phyloP scores from a whole-genome alignment of 2,113 vertebrate species.

The Sakesphorus luctuosus region DNA sequence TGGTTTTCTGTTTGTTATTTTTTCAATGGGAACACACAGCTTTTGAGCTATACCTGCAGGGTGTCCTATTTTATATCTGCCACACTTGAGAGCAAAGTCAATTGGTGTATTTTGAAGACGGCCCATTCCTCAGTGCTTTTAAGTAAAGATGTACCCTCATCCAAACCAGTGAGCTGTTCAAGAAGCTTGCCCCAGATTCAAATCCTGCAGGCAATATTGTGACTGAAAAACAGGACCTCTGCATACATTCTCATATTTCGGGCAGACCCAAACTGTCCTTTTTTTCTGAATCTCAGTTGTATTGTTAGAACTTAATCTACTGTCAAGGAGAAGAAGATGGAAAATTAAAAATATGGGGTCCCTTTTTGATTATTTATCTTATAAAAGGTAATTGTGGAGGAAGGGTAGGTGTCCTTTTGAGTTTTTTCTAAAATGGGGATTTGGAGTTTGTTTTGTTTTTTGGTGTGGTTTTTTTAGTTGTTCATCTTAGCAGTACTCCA shows the following conservation, averaged over 20 bases:
- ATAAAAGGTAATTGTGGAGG: background rate
- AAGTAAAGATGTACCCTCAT: background rate
- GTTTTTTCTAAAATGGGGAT: background rate
- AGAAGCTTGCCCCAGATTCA: background rate
- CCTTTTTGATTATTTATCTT: background rate
- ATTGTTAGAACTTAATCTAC: background rate
- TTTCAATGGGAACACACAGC: background rate
- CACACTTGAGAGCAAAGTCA: background rate
- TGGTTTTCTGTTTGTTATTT: background rate
- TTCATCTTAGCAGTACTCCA: background rate
- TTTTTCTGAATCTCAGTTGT: background rate
- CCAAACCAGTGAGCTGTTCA: background rate
- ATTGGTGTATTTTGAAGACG: background rate
- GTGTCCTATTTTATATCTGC: background rate
- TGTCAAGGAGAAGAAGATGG: background rate
- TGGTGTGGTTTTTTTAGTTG: background rate
- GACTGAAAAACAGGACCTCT: background rate
- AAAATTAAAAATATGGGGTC: background rate
- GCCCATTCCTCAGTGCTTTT: background rate
- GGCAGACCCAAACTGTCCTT: background rate
- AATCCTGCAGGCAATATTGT: background rate
- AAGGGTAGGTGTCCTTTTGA: no score
- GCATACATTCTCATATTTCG: background rate
- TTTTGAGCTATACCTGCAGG: background rate
- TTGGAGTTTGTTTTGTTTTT: background rate